Base-by-base conservation (phyloP, 2,888 invertebrate species). In the Hyposoter dolosus region DNA sequence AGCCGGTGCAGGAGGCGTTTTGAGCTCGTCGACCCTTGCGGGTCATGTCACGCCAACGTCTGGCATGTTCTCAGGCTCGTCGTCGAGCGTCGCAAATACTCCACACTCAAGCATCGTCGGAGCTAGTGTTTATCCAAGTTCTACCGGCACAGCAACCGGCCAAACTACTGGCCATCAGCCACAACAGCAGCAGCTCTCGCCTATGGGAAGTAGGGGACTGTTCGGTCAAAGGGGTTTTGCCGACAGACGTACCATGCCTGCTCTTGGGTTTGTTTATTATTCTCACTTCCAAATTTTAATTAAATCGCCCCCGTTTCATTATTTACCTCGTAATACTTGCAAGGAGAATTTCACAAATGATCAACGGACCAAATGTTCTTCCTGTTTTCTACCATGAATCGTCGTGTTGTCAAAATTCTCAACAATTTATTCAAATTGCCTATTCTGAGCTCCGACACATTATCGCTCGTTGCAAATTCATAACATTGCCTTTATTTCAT, bases 201-300 rank as follows among this genome's bases (percentile, higher is more conserved):
- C 95, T 91, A 96, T 95, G 94, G 95, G 95, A 89, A 95, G 95
- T 94, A 93, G 95, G 94, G 94, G 94, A 94, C 96, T 98, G 88
- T 97, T 97, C 93, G 97, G 97, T 88, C 98, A 97, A 94, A 96
- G 98, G 93, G 96, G 97, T 88, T 97, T 97, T 94, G 97, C 97
- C 93, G 95, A 97, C 92, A 96, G 98, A 95, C 96, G 96, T 92
- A 95, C 95, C 82, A 96, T 96, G 95, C 95, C 96, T 90, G 95
- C 94, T 89, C 93, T 95, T 94, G 94, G 95, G 95, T 95, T 94
- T 94, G 94, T 93, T 87, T 7, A n/a, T 12, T 12, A 1, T 76
- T 63, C 23, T 32, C 12, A 15, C 7, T 23, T 43, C 5, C 19
- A 28, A 19, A 65, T 43, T n/a, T n/a, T 60, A 7, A 60, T 17